phyloP scores from a whole-genome alignment of 2,797 vertebrate genomes.

The Potorous gilbertii region DNA sequence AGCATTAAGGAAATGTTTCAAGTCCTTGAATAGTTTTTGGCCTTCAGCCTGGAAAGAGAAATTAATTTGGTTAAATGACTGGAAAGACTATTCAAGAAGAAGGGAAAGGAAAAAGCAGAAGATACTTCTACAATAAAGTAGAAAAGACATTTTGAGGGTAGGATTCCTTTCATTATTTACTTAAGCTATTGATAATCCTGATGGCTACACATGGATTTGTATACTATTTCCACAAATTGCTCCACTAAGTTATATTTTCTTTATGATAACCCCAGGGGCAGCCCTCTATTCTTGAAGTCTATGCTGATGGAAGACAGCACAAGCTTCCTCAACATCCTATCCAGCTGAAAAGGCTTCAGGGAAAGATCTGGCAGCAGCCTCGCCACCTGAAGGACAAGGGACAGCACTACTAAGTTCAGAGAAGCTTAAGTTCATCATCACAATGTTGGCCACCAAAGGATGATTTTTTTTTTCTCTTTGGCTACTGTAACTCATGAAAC shows the following conservation, averaged over 20 bases:
- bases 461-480: background rate
- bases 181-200: background rate
- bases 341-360: background rate
- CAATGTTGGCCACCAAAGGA: background rate
- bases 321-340: background rate
- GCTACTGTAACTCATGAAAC: background rate
- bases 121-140: background rate
- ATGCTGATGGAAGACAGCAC: background rate
- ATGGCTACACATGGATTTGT: background rate
- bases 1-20: constrained; percentile 91
- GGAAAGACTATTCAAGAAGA: background rate
- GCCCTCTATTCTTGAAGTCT: background rate
- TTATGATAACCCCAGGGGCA: constrained; percentile 10
- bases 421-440: background rate
- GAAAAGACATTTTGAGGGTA: constrained; percentile 43
- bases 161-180: constrained; percentile 28
- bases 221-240: background rate
- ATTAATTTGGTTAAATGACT: constrained; percentile 31
- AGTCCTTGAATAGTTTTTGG: constrained; percentile 92
- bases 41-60: constrained; percentile 89
- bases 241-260: constrained; percentile 16
- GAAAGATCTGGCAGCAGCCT: background rate
- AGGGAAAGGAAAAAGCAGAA: constrained; percentile 16
- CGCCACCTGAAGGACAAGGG: background rate
- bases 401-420: background rate